phyloP scores from a whole-genome alignment of 2,113 vertebrate genomes.

The Enhydra lutris region DNA sequence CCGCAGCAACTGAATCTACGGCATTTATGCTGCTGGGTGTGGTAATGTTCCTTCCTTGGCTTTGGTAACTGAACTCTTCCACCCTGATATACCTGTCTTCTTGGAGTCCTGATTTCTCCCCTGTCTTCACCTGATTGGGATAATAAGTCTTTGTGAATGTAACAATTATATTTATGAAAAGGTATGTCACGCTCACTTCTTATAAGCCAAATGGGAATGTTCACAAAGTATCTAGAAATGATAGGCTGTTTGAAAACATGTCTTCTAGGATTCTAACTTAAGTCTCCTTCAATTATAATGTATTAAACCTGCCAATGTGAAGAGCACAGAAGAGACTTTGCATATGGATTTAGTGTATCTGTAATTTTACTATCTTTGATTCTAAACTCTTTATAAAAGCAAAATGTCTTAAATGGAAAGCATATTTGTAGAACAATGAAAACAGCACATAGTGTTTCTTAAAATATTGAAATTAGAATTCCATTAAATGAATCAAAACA shows the following conservation, averaged over 20 bases:
- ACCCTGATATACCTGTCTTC: background rate
- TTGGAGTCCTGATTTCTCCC: background rate
- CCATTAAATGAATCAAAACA: slow-evolving; percentile 41
- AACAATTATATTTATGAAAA: slow-evolving; percentile 56
- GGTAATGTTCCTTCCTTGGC: slow-evolving; percentile 52
- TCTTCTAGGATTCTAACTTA: slow-evolving; percentile 20
- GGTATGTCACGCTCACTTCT: slow-evolving; percentile 39
- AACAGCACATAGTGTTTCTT: slow-evolving; percentile 5
- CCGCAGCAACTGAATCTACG: background rate
- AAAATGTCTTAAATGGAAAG: slow-evolving; percentile 15
- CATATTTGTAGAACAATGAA: slow-evolving; percentile 41
- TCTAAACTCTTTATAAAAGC: background rate
- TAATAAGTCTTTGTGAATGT: slow-evolving; percentile 27
- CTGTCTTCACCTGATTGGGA: background rate
- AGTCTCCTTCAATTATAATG: slow-evolving; percentile 41
- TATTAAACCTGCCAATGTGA: slow-evolving; percentile 9
- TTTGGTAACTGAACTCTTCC: slow-evolving; percentile 74
- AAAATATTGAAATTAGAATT: slow-evolving; percentile 19
- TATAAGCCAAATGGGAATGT: slow-evolving; percentile 32
- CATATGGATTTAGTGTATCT: background rate
- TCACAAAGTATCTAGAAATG: slow-evolving; percentile 30
- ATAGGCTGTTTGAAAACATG: background rate
- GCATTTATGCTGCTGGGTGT: slow-evolving; percentile 63
- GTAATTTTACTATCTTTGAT: slow-evolving; percentile 11
- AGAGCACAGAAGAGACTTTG: background rate